phyloP scores from a whole-genome alignment of 2,888 invertebrate genomes.

The Yponomeuta cagnagella region DNA sequence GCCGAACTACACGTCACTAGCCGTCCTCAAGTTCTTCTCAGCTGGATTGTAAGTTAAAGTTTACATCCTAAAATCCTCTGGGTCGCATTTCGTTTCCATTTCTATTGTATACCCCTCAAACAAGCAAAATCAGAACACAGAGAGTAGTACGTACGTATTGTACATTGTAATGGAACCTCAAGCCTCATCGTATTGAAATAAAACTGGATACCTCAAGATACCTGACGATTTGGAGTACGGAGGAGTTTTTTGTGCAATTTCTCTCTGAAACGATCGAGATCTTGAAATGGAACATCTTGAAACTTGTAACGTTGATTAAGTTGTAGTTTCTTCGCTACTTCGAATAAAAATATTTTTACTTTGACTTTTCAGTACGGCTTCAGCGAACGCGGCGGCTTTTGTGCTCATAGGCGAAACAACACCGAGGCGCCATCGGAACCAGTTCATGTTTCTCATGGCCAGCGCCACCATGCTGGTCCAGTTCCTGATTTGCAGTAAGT shows the following conservation, averaged over 20 bases:
- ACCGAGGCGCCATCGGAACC: slow-evolving; percentile 40
- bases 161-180: too few relatives aligned
- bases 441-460: slow-evolving; percentile 57
- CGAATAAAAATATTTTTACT: neutral
- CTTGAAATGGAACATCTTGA: too few relatives aligned
- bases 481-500: slow-evolving; percentile 45
- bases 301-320: too few relatives aligned
- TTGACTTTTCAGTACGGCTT: slow-evolving; percentile 41
- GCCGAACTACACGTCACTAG: slow-evolving; percentile 40
- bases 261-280: too few relatives aligned
- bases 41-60: slow-evolving; percentile 49
- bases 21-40: slow-evolving; percentile 48
- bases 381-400: slow-evolving; percentile 59
- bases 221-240: too few relatives aligned
- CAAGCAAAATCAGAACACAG: neutral
- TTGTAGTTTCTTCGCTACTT: too few relatives aligned
- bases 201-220: too few relatives aligned
- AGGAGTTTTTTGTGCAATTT: too few relatives aligned
- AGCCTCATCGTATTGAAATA: too few relatives aligned
- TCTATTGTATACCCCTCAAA: neutral
- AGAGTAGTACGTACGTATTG: too few relatives aligned
- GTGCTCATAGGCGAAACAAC: slow-evolving; percentile 55
- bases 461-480: slow-evolving; percentile 53
- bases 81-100: neutral
- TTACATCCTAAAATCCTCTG: neutral